phyloP scores from a whole-genome alignment of 1,140 invertebrate species.

The Drepana arcuata region DNA sequence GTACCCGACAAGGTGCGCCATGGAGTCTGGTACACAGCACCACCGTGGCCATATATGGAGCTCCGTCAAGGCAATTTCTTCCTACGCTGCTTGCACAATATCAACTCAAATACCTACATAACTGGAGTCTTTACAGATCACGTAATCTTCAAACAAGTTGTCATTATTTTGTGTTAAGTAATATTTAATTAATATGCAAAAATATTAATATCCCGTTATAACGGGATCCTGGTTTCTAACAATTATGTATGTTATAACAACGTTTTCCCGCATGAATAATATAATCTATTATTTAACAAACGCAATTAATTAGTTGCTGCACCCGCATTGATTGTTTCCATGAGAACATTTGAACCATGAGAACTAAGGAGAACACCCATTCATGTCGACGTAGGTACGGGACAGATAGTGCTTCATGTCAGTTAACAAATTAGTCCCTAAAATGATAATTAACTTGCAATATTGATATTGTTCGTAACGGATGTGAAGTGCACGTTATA shows the following conservation, averaged over 20 bases:
- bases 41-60: constrained; percentile 15
- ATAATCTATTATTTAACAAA: constrained; percentile 31
- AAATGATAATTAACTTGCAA: too few species aligned
- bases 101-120: background rate
- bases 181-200: too few species aligned
- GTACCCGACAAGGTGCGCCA: constrained; percentile 8
- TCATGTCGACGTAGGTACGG: constrained; percentile 20
- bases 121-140: too few species aligned
- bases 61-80: constrained; percentile 10
- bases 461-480: constrained; percentile 18
- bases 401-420: too few species aligned
- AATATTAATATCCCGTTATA: too few species aligned
- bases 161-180: too few species aligned
- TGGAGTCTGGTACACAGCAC: constrained; percentile 10
- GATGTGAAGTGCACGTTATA: constrained; percentile 26
- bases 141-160: too few species aligned
- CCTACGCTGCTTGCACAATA: constrained; percentile 12
- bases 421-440: too few species aligned
- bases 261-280: too few species aligned
- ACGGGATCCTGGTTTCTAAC: too few species aligned
- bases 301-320: constrained; percentile 33
- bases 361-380: constrained; percentile 33
- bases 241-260: too few species aligned
- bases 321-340: constrained; percentile 49
- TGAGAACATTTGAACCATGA: constrained; percentile 40